Percentiles rank a stretch among this genome's conserved stretches.
phyloP scores from a whole-genome alignment of 1,140 invertebrate genomes.

The honey bee (Apis mellifera) region DNA sequence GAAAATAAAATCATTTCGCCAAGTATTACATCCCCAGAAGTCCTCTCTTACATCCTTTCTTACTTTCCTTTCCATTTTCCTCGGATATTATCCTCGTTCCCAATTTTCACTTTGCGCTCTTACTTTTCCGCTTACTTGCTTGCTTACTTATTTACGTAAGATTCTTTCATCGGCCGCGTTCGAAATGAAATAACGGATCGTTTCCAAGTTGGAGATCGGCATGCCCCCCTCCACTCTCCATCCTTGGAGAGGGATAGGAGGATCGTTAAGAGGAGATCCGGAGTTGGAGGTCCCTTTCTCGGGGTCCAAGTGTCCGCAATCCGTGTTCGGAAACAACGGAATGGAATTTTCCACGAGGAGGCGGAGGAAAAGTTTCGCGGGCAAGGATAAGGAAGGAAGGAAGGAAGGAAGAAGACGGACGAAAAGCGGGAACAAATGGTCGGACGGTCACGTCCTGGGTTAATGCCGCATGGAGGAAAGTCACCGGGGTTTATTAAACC shows the following conservation, averaged over 20 bases:
- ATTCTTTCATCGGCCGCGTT: too few species aligned
- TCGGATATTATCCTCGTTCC: background rate
- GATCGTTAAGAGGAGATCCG: too few species aligned
- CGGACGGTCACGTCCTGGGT: conserved; percentile 69
- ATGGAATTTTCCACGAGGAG: background rate
- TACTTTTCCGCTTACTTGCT: too few species aligned
- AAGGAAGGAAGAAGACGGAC: conserved; percentile 49
- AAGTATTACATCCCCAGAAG: background rate
- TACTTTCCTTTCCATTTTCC: background rate
- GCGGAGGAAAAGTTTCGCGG: conserved; percentile 25
- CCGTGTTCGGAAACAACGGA: conserved; percentile 8
- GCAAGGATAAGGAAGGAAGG: background rate
- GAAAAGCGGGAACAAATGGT: conserved; percentile 58
- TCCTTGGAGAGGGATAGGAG: too few species aligned
- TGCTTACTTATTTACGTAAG: too few species aligned
- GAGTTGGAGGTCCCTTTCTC: too few species aligned
- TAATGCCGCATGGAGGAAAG: conserved; percentile 71
- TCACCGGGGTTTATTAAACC: conserved; percentile 69
- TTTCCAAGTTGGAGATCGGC: too few species aligned
- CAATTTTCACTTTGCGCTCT: background rate
- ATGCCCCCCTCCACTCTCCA: too few species aligned
- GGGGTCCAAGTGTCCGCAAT: background rate
- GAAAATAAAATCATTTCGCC: background rate
- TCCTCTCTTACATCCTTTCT: background rate
- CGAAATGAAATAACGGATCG: too few species aligned